Percentiles rank a stretch among this genome's conserved stretches.
Evolutionary conservation across 2,797 vertebrate species (phyloP).

Genomic region (Pipistrellus pygmaeus): DNA sequence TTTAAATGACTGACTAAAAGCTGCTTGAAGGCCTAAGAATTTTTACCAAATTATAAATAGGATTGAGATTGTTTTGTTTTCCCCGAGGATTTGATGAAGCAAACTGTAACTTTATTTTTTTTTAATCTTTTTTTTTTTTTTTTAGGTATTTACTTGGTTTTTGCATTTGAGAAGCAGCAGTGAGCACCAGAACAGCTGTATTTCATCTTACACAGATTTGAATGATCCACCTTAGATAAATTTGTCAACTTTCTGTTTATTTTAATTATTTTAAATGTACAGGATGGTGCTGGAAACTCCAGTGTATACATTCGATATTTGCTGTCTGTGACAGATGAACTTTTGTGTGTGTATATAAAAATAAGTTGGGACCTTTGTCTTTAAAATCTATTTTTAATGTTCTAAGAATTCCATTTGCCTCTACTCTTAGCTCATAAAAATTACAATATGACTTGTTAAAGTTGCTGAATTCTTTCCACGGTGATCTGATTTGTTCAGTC

Average conservation of each 20-base stretch:
- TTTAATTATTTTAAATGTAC: constrained; percentile 83
- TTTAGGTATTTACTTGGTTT: constrained; percentile 97
- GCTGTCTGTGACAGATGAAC: constrained; percentile 89
- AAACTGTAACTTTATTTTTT: constrained; percentile 58
- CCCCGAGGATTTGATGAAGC: not conserved
- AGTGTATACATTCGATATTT: constrained; percentile 82
- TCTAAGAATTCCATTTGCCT: constrained; percentile 74
- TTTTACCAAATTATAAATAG: constrained; percentile 14
- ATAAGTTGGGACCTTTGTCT: constrained; percentile 83
- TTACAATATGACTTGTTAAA: constrained; percentile 70
- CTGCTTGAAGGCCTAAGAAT: not conserved
- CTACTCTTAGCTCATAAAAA: constrained; percentile 65
- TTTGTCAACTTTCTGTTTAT: constrained; percentile 84
- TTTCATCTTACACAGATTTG: constrained; percentile 67
- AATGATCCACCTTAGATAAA: constrained; percentile 77
- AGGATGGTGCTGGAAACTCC: constrained; percentile 82
- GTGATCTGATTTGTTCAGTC: constrained; percentile 69
- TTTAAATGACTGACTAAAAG: constrained; percentile 17
- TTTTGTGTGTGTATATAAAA: constrained; percentile 84
- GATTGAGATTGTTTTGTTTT: constrained; percentile 1
- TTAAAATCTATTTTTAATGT: constrained; percentile 84
- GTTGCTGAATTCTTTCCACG: constrained; percentile 60
- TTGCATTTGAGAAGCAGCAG: constrained; percentile 95
- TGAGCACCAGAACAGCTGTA: constrained; percentile 80
- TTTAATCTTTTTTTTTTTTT: not conserved